Evolutionary conservation across 2,113 vertebrate species (phyloP).

Genomic region (Dendropsophus ebraccatus): DNA sequence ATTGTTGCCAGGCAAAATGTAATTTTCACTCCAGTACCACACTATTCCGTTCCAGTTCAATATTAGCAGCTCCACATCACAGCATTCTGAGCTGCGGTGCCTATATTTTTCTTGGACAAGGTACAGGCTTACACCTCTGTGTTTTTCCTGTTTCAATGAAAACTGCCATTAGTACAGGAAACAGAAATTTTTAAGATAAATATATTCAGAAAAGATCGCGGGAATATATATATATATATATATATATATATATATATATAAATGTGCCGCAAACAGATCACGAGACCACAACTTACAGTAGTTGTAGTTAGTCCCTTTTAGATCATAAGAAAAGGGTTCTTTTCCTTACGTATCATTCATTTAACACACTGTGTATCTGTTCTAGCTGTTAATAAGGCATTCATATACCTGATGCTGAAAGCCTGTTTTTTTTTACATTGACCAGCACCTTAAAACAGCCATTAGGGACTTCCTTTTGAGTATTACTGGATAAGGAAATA

Average conservation of each 20-base stretch:
- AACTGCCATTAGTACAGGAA: constrained; percentile 42
- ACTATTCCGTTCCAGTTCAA: constrained; percentile 30
- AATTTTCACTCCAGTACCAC: constrained; percentile 45
- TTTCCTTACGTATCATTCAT: background rate
- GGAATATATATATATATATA: background rate
- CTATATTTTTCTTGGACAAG: constrained; percentile 42
- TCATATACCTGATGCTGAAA: background rate
- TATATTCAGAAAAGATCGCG: constrained; percentile 26
- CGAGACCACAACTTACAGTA: background rate
- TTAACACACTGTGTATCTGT: background rate
- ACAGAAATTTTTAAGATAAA: background rate
- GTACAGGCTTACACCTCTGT: constrained; percentile 32
- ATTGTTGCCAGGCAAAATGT: constrained; percentile 36
- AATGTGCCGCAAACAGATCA: background rate
- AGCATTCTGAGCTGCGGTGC: constrained; percentile 1
- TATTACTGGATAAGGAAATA: background rate
- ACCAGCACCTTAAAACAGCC: background rate
- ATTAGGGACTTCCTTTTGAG: background rate
- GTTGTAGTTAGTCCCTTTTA: background rate
- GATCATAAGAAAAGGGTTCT: background rate
- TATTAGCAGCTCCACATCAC: constrained; percentile 48
- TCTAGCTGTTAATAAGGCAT: background rate
- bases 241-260: background rate
- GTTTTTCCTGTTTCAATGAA: constrained; percentile 49
- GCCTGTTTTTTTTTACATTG: background rate